phyloP scores from a whole-genome alignment of 2,113 vertebrate genomes.

The Naja naja region DNA sequence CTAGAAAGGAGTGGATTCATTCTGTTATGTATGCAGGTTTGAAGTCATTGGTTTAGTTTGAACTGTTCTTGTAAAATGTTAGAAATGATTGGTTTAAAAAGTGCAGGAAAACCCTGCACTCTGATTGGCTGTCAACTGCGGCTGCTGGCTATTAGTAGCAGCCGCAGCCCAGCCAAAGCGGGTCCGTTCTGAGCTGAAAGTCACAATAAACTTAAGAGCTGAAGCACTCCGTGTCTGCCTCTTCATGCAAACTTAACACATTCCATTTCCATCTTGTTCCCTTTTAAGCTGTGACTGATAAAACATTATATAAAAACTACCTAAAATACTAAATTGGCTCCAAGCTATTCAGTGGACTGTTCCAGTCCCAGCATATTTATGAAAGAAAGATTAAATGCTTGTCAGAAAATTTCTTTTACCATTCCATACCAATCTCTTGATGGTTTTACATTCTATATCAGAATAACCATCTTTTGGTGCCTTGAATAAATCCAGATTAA shows the following conservation, averaged over 20 bases:
- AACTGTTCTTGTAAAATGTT: too few relatives aligned
- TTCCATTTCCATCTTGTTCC: not conserved
- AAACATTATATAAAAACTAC: not conserved
- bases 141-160: too few relatives aligned
- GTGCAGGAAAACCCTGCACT: too few relatives aligned
- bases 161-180: too few relatives aligned
- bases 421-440: not conserved
- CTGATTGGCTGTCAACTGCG: too few relatives aligned
- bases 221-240: too few relatives aligned
- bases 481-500: not conserved
- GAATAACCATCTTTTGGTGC: not conserved
- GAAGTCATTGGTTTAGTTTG: too few relatives aligned
- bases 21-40: too few relatives aligned
- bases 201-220: too few relatives aligned
- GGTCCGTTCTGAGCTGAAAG: too few relatives aligned
- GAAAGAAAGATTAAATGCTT: not conserved
- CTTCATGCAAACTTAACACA: too few relatives aligned
- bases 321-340: not conserved
- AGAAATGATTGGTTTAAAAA: too few relatives aligned
- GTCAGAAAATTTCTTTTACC: not conserved
- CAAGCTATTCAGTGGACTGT: not conserved
- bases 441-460: not conserved
- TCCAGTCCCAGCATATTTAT: not conserved
- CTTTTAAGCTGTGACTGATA: not conserved
- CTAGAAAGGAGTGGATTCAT: not conserved